Percentiles rank a stretch among this genome's conserved stretches.
Evolutionary conservation across 2,797 vertebrate genomes (phyloP).

Genomic region (Parotocinclus haroldoi): DNA sequence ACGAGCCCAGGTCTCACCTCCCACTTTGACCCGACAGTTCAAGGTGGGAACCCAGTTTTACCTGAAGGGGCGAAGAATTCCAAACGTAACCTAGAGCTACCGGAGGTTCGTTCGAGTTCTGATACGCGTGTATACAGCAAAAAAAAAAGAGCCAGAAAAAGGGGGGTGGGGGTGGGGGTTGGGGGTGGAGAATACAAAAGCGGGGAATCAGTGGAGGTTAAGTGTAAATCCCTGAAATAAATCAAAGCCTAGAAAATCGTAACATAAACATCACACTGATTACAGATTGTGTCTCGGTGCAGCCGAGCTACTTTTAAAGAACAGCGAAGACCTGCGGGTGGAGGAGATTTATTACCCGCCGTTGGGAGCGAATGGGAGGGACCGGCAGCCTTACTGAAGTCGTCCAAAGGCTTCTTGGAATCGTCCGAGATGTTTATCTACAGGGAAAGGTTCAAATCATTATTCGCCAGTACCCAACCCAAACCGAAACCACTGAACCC

Average conservation of each 20-base stretch:
- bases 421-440: constrained; percentile 28
- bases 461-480: no score
- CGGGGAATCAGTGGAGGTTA: no score
- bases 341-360: constrained; percentile 61
- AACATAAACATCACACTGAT: no score
- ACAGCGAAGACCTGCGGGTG: constrained; percentile 13
- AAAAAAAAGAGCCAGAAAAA: background rate
- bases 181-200: no score
- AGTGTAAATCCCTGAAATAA: no score
- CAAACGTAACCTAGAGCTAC: constrained; percentile 75
- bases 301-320: constrained; percentile 40
- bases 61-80: constrained; percentile 82
- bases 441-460: background rate
- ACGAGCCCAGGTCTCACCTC: constrained; percentile 6
- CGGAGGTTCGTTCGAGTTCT: constrained; percentile 66
- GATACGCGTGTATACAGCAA: constrained; percentile 28
- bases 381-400: constrained; percentile 32
- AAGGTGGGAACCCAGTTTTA: constrained; percentile 56
- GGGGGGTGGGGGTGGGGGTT: no score
- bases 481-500: no score
- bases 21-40: constrained; percentile 2
- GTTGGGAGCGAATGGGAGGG: constrained; percentile 60
- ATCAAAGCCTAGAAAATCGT: no score
- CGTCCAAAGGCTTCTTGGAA: constrained; percentile 12
- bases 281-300: no score